These are phyloP conservation scores for Nasonia giraulti DNA, from an alignment of 1,140 invertebrate species.

Conservation along the genomic window DNA sequence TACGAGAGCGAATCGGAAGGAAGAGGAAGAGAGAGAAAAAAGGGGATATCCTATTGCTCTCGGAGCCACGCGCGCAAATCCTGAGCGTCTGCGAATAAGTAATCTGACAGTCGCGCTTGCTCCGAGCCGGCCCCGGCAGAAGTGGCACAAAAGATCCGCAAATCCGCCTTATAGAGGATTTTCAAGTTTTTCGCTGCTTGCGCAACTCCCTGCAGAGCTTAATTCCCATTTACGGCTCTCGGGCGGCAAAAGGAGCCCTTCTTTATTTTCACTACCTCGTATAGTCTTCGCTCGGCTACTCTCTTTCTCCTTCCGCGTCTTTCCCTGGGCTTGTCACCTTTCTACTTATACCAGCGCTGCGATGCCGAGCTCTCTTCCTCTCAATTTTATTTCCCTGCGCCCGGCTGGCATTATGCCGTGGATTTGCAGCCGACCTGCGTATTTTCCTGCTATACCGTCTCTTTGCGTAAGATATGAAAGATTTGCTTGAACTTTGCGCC, in stretches of 20 bases:
- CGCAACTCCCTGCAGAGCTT: constrained; percentile 12
- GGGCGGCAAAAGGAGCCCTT: neutral
- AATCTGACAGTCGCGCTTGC: neutral
- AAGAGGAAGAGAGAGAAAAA: neutral
- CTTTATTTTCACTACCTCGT: constrained; percentile 23
- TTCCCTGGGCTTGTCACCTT: constrained; percentile 16
- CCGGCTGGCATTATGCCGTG: constrained; percentile 1
- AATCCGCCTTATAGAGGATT: neutral
- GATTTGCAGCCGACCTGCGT: neutral
- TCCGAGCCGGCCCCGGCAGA: neutral
- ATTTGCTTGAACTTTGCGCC: neutral
- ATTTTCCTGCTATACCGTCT: neutral
- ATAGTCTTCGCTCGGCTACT: neutral
- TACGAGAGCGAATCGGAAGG: neutral
- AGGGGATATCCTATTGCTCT: neutral
- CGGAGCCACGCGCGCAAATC: neutral
- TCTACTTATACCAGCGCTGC: neutral
- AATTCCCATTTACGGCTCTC: constrained; percentile 6
- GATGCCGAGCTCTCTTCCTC: constrained; percentile 7
- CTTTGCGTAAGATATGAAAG: neutral
- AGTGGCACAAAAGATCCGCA: neutral
- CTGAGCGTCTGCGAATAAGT: constrained; percentile 7
- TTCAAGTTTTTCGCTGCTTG: constrained; percentile 13
- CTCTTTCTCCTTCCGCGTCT: too few relatives aligned
- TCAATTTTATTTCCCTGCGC: neutral